Percentiles rank a stretch among this genome's conserved stretches.
phyloP scores from a whole-genome alignment of 2,797 vertebrate species.

The Sebastolobus altivelis region DNA sequence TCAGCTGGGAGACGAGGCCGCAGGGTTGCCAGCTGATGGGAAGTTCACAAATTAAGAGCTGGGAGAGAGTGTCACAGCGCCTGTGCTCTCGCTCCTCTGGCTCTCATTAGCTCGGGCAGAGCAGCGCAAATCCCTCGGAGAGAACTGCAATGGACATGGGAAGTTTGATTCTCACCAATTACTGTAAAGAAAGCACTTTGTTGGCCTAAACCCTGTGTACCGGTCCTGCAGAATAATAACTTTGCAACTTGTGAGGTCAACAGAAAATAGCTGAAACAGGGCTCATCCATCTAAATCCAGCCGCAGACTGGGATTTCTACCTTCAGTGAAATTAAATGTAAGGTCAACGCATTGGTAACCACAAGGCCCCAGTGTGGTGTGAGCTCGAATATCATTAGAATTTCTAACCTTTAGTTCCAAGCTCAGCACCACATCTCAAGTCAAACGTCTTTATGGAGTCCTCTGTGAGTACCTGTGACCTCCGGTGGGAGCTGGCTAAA shows the following conservation, averaged over 20 bases:
- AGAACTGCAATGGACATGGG: conserved; percentile 48
- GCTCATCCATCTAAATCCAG: conserved; percentile 63
- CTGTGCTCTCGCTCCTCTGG: conserved; percentile 65
- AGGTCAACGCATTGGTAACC: conserved; percentile 40
- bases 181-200: conserved; percentile 57
- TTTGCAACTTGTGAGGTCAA: conserved; percentile 40
- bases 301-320: conserved; percentile 41
- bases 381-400: conserved; percentile 58
- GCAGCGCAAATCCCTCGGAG: conserved; percentile 61
- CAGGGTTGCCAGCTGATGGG: conserved; percentile 54
- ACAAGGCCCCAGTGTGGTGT: conserved; percentile 24
- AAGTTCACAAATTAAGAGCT: conserved; percentile 78
- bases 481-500: conserved; percentile 54
- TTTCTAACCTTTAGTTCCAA: conserved; percentile 28
- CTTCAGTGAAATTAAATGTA: conserved; percentile 54
- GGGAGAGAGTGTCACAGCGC: conserved; percentile 58
- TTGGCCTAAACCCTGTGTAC: conserved; percentile 61
- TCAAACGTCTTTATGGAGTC: conserved; percentile 55
- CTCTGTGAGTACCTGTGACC: conserved; percentile 51
- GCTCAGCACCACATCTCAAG: conserved; percentile 22
- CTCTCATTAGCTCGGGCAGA: conserved; percentile 73
- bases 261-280: conserved; percentile 10
- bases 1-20: conserved; percentile 47
- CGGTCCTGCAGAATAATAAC: conserved; percentile 42
- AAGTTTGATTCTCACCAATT: conserved; percentile 75